These are phyloP conservation scores for Microhierax caerulescens DNA, from an alignment of 2,797 vertebrate genomes.

Conservation along the genomic window DNA sequence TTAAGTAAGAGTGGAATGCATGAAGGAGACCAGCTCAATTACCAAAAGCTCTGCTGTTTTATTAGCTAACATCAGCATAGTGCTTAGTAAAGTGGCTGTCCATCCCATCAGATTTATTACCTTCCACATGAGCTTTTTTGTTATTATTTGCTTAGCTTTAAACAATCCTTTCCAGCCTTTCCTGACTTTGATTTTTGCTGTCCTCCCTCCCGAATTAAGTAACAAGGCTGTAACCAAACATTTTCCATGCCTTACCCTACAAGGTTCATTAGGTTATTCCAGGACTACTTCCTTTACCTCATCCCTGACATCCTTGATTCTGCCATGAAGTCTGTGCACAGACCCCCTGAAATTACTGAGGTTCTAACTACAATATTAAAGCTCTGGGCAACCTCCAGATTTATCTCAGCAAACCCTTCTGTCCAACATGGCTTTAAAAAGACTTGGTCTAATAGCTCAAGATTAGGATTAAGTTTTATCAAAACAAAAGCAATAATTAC, in stretches of 20 bases:
- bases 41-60: background rate
- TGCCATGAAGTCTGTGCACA: background rate
- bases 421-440: background rate
- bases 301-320: background rate
- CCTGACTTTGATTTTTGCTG: background rate
- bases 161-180: conserved; percentile 3
- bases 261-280: background rate
- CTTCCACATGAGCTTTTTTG: conserved; percentile 39
- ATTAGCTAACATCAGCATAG: background rate
- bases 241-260: background rate
- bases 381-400: background rate
- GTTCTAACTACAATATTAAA: background rate
- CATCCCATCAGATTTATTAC: conserved; percentile 38
- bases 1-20: background rate
- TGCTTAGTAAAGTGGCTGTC: conserved; percentile 21
- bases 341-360: background rate
- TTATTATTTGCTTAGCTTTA: conserved; percentile 28
- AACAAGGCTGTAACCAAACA: background rate
- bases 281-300: background rate
- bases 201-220: conserved; percentile 1
- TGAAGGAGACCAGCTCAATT: conserved; percentile 3
- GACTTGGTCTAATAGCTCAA: background rate
- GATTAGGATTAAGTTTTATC: background rate
- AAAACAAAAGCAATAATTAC: background rate
- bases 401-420: background rate